Conservation (phyloP, 2,888 invertebrate species). For the Oasisia sp. region DNA sequence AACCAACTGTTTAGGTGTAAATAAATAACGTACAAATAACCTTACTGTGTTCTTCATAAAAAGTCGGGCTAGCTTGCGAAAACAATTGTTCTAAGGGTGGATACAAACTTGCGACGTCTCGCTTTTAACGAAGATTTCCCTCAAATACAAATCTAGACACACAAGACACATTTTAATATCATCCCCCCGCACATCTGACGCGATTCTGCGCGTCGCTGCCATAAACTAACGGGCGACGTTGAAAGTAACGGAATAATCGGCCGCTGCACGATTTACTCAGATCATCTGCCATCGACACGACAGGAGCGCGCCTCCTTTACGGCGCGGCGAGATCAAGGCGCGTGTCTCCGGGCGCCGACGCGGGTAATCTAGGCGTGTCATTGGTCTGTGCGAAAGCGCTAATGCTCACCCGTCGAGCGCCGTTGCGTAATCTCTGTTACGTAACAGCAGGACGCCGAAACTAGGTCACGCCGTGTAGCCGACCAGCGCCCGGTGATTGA, state of each 20-base stretch:
- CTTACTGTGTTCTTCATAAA: too few relatives aligned
- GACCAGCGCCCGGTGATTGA: too few relatives aligned
- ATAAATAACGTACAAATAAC: too few relatives aligned
- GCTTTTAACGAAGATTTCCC: background rate
- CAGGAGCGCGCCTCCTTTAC: too few relatives aligned
- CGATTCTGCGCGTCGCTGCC: background rate
- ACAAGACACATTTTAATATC: background rate
- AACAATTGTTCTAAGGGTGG: too few relatives aligned
- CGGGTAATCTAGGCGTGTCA: constrained; percentile 17
- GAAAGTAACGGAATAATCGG: background rate
- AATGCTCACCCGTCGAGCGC: background rate
- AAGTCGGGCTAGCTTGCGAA: too few relatives aligned
- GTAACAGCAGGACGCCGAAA: background rate
- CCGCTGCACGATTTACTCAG: background rate
- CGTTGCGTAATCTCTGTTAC: background rate
- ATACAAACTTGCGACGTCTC: too few relatives aligned
- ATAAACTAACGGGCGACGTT: background rate
- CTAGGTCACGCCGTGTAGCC: background rate
- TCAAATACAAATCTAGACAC: background rate
- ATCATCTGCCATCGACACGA: background rate
- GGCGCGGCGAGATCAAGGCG: background rate
- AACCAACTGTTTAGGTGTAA: too few relatives aligned
- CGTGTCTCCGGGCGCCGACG: background rate
- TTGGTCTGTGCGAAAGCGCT: background rate
- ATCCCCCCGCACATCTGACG: background rate